Evolutionary conservation across 2,888 invertebrate species (phyloP), one percentile per base, ranked within the genome.

Genomic region (Lepidochrysops patricia): DNA sequence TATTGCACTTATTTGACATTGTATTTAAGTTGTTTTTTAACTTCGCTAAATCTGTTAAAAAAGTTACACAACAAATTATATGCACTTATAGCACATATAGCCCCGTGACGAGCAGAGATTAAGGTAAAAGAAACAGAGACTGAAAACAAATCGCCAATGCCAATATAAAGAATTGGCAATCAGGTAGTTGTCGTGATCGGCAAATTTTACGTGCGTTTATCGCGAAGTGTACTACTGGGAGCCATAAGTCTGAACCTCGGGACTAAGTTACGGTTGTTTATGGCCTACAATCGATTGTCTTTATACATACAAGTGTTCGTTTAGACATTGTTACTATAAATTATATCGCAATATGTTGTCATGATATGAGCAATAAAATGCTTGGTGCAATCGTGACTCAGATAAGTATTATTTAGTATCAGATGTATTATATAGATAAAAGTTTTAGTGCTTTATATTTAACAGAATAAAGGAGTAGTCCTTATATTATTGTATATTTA

Each of bases 171-270:
- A 66, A 72, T 68, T 64, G 64, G 64, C 70, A 69, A 72, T 72
- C 63, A 66, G 43, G 43, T 56, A 62, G 57, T 63, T 63, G 68
- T 65, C 72, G 72, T 73, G 74, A 72, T 62, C 62, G 57, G 70
- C 68, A 70, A 68, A 63, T 67, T 60, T 69, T 71, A 74, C 71
- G 67, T 65, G 69, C 72, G 73, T 74, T 80, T 76, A 75, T 73
- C 71, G 70, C 61, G 68, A 80, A 84, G 73, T 77, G 75, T 74
- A 68, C 82, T 72, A 79, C 57, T 69, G 83, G 82, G 83, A 79
- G 71, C 77, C 72, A 80, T 83, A 77, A 43, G 43, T 23, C 1
- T 19, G 19, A 29, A 5, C 29, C 29, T 29, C 29, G 29, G 29
- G 29, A 19, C 43, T 43, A 19, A 43, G 43, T 43, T 43, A 43